These are phyloP conservation scores for Phenganax marumi DNA, from an alignment of 92 coral and sea anemone genomes.

Conservation along the genomic window DNA sequence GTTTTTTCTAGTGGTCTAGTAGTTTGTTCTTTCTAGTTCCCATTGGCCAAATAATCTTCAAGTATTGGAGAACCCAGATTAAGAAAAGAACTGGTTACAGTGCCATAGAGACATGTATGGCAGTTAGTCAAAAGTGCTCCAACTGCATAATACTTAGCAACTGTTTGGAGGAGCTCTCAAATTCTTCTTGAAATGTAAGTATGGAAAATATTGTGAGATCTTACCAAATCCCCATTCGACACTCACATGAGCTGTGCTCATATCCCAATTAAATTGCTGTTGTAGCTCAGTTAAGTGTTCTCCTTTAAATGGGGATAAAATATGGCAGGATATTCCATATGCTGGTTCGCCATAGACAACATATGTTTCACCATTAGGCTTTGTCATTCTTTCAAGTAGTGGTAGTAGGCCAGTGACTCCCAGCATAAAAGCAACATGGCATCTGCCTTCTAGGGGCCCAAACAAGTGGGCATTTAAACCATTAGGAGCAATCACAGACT, in stretches of 20 bases:
- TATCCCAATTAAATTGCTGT: constrained; percentile 44
- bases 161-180: constrained; percentile 43
- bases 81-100: constrained; percentile 47
- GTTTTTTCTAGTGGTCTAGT: background rate
- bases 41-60: constrained; percentile 17
- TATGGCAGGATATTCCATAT: constrained; percentile 22
- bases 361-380: constrained; percentile 39
- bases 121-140: constrained; percentile 44
- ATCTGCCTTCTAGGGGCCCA: constrained; percentile 37
- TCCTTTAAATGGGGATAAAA: constrained; percentile 20
- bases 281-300: constrained; percentile 13
- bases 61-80: constrained; percentile 40
- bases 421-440: constrained; percentile 37
- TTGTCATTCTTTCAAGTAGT: constrained; percentile 8
- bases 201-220: constrained; percentile 41
- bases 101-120: constrained; percentile 56
- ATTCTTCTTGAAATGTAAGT: constrained; percentile 40
- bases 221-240: constrained; percentile 68
- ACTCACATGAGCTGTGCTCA: constrained; percentile 49
- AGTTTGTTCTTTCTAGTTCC: too few species aligned
- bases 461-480: constrained; percentile 31
- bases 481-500: constrained; percentile 38
- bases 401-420: constrained; percentile 36
- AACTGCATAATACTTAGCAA: constrained; percentile 47
- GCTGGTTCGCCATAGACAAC: constrained; percentile 41